Conservation (phyloP, 2,113 vertebrate species). For the Labeo catla region DNA sequence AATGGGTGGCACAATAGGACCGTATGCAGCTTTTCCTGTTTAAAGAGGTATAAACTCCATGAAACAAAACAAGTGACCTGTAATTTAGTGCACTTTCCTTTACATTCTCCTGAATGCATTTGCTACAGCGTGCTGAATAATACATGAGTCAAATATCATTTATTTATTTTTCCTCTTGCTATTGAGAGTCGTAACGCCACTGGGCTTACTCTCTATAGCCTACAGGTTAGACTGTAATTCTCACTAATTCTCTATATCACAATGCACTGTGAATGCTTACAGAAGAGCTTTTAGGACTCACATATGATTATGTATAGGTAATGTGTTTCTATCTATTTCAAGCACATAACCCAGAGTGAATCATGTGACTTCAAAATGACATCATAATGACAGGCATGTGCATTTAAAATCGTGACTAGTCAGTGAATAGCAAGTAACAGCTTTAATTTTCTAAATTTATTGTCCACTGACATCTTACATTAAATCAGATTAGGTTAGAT, state of each 20-base stretch:
- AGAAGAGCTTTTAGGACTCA: conserved; percentile 28
- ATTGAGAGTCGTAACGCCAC: not conserved
- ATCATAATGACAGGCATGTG: not conserved
- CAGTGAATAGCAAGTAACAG: not conserved
- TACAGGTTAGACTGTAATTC: conserved; percentile 19
- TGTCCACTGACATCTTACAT: not conserved
- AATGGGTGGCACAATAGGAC: not conserved
- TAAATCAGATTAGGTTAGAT: not conserved
- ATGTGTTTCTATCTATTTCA: not conserved
- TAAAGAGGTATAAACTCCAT: conserved; percentile 1
- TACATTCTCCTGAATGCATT: conserved; percentile 43
- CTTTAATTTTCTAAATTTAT: not conserved
- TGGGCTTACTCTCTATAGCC: conserved; percentile 1
- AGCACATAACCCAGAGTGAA: not conserved
- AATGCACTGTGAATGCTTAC: conserved; percentile 5
- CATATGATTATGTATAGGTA: conserved; percentile 1
- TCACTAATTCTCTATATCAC: not conserved
- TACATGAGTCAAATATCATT: conserved; percentile 40
- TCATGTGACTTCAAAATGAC: not conserved
- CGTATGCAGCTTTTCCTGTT: conserved; percentile 15
- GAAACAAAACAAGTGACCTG: conserved; percentile 18
- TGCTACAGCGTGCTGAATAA: conserved; percentile 41
- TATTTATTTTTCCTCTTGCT: conserved; percentile 43
- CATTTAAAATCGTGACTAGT: not conserved
- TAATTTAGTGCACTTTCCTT: conserved; percentile 33